A percentile compares a stretch with the other conserved stretches of the same genome.
Evolutionary conservation across 1,140 invertebrate genomes (phyloP).

Genomic region (Zeugodacus cucurbitae): DNA sequence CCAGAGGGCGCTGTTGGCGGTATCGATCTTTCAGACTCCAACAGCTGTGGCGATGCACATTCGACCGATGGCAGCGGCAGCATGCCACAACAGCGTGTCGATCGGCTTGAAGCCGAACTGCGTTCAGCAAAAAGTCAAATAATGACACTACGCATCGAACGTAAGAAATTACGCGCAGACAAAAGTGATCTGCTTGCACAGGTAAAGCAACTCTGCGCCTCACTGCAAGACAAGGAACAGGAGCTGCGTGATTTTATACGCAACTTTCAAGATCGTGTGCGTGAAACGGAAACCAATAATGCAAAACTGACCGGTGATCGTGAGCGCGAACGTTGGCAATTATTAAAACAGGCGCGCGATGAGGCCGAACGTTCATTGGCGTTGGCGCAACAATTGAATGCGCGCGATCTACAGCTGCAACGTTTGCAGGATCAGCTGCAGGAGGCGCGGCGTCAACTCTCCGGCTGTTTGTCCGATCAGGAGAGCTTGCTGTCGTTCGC

Average conservation of each 20-base stretch:
- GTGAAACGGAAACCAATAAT: slow-evolving; percentile 70
- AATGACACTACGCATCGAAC: slow-evolving; percentile 85
- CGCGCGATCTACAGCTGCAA: slow-evolving; percentile 84
- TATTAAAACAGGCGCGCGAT: slow-evolving; percentile 87
- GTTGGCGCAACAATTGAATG: slow-evolving; percentile 85
- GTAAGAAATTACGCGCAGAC: slow-evolving; percentile 90
- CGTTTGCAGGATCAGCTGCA: slow-evolving; percentile 85
- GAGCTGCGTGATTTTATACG: slow-evolving; percentile 93
- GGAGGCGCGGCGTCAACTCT: slow-evolving; percentile 79
- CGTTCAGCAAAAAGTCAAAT: slow-evolving; percentile 70
- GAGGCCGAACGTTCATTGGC: slow-evolving; percentile 88
- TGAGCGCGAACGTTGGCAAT: slow-evolving; percentile 88
- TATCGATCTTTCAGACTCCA: slow-evolving; percentile 54
- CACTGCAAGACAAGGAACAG: slow-evolving; percentile 93
- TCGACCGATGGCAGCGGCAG: slow-evolving; percentile 50
- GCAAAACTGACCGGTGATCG: slow-evolving; percentile 83
- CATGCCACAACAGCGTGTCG: slow-evolving; percentile 55
- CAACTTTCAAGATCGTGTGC: slow-evolving; percentile 84
- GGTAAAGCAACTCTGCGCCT: slow-evolving; percentile 94
- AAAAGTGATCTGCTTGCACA: slow-evolving; percentile 94
- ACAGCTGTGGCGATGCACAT: slow-evolving; percentile 45
- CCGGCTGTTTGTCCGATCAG: slow-evolving; percentile 80
- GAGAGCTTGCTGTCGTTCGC: slow-evolving; percentile 75
- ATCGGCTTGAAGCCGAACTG: slow-evolving; percentile 70
- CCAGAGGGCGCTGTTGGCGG: slow-evolving; percentile 63